Evolutionary conservation across 2,888 invertebrate species (phyloP).

Genomic region (Chamaedrilus cognettii): DNA sequence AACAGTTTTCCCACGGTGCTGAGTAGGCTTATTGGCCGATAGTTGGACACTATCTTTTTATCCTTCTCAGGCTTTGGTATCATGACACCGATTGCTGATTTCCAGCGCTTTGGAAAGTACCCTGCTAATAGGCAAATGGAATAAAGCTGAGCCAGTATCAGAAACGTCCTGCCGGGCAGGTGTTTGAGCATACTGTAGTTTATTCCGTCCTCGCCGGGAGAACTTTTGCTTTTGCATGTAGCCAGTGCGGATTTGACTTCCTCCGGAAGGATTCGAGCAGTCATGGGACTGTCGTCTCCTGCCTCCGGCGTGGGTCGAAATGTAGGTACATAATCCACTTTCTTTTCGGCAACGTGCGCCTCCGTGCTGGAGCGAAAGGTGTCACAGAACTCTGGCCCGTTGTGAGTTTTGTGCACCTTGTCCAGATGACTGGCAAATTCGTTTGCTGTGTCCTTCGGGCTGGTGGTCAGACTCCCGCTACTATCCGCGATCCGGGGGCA

Average conservation of each 20-base stretch:
- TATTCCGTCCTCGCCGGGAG: conserved; percentile 1
- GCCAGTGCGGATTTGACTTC: neutral
- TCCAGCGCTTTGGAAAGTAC: neutral
- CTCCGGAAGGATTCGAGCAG: neutral
- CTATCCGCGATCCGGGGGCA: neutral
- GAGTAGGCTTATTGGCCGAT: conserved; percentile 5
- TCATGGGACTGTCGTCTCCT: neutral
- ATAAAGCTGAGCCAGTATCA: no score
- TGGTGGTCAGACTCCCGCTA: neutral
- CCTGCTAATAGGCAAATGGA: no score
- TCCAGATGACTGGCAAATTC: neutral
- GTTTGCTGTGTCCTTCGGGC: neutral
- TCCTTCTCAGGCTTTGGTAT: neutral
- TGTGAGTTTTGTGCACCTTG: conserved; percentile 1
- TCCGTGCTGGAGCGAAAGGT: neutral
- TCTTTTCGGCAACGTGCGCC: neutral
- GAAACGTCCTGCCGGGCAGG: neutral
- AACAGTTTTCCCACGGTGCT: conserved; percentile 2
- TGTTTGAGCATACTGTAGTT: neutral
- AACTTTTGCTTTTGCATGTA: neutral
- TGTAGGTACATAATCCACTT: neutral
- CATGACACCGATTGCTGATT: neutral
- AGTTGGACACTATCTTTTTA: neutral
- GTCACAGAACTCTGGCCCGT: neutral
- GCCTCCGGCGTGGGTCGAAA: neutral